Base-by-base conservation (phyloP, 2,888 invertebrate species). In the Fragum whitleyi region DNA sequence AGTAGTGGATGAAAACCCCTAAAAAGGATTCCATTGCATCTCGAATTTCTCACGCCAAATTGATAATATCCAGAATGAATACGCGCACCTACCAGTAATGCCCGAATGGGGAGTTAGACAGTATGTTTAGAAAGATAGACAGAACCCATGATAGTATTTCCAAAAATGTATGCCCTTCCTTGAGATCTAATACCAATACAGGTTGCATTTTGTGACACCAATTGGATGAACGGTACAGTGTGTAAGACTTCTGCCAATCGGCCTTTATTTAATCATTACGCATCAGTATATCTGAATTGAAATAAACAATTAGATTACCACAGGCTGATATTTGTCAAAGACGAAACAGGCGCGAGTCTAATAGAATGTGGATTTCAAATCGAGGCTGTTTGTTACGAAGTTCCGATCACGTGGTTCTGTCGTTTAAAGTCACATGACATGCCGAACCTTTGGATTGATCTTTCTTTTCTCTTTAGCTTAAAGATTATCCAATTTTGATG, bases 221-320 rank as follows among this genome's bases (percentile, higher is more conserved):
- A 47, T 47, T 47, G 47, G 14, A n/a, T 19, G 47, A 47, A 47
- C n/a, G 47, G 3, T 47, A 47, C 47, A 47, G 47, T 65, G 26
- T 42, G 65, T 6, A 42, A 42, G 42, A 42, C 19, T 2, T 16
- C 65, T 23, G 65, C 23, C 65, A 14, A 42, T 26, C 26, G 42
- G 23, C 65, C 42, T 65, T 65, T 65, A 65, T 65, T 23, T 65
- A 65, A 65, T 65, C 65, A 65, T 65, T 65, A 65, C 65, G 65
- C 65, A 39, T 65, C 65, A 42, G 42, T 65, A 65, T 65, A 42
- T 65, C 65, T 23, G 65, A 65, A 65, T 65, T 65, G 65, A 65
- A 65, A 65, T 21, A 39, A 65, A 65, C 65, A 36, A 65, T 65
- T 65, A 42, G 65, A 65, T 65, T 65, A 65, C 65, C 42, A 9